Base-by-base conservation (phyloP, 2,113 vertebrate genomes). In the Acrocephalus kingi region DNA sequence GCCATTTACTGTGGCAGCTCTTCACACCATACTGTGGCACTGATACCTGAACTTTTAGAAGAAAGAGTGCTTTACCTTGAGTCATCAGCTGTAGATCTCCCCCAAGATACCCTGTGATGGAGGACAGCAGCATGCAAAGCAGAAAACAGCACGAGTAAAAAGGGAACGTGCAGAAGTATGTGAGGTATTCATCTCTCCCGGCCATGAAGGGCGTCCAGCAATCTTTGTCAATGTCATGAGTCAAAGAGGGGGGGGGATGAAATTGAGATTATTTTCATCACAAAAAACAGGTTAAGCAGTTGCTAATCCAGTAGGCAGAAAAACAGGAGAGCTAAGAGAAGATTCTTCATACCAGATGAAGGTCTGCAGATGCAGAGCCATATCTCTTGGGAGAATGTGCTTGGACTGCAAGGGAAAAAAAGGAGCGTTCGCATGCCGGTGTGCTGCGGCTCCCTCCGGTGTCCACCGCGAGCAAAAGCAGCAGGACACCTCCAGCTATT, bases 361-460 rank as follows among this genome's bases (percentile, higher is more conserved):
- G 31, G 39, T 52, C 33, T 64, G 68, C 72, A 48, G 64, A 5
- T 7, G 3, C n/a, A 45, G 56, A 66, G 27, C 67, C 61, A 4
- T 25, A 28, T 45, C 24, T 37, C 54, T 52, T 30, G 10, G 35
- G 35, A 68, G 5, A 35, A 49, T 7, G 54, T 15, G 14, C 41
- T 56, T 58, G 80, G 25, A 9, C 35, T 59, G 52, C 55, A 23
- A 68, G 43, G 62, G 31, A 2, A 3, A 21, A 21, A 37, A 69
- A 39, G 4, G 37, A 51, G 39, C 6, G 33, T 59, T 33, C 11
- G 2, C 22, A 3, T 4, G 81, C 25, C 14, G 23, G 20, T 37
- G 45, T 87, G 67, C 61, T 90, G 83, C 80, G 81, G 92, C 94
- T 94, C 96, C 96, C 94, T 93, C 96, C 83, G 19, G 89, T 89